phyloP scores from a whole-genome alignment of 1,140 invertebrate genomes.

The Metaphire vulgaris region DNA sequence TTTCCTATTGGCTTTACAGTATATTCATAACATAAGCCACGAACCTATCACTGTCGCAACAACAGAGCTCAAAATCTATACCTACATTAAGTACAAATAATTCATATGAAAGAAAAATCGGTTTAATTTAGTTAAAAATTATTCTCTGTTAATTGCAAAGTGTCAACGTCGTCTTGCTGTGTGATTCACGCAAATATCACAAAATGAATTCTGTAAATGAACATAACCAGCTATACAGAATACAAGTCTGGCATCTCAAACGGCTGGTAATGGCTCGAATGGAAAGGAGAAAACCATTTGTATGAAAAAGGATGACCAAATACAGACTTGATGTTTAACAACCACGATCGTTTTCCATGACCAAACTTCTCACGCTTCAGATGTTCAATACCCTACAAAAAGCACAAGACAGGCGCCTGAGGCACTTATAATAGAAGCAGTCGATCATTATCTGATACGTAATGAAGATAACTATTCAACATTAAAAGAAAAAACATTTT shows the following conservation, averaged over 20 bases:
- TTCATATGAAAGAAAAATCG: no score
- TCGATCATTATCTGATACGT: neutral
- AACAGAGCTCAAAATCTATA: no score
- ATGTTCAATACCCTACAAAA: constrained; percentile 79
- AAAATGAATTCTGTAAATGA: neutral
- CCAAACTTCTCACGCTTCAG: constrained; percentile 85
- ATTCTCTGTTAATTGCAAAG: no score
- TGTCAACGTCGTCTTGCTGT: no score
- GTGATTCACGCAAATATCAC: no score
- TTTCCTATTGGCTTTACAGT: no score
- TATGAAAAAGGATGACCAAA: constrained; percentile 83
- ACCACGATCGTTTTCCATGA: constrained; percentile 81
- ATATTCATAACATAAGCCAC: no score
- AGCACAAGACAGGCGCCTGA: neutral
- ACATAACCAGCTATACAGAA: constrained; percentile 3
- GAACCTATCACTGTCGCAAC: no score
- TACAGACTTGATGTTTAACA: constrained; percentile 88
- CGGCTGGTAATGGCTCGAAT: constrained; percentile 35
- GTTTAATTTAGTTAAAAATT: no score
- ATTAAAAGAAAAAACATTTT: no score
- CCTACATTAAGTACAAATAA: no score
- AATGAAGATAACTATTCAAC: no score
- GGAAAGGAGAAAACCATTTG: constrained; percentile 88
- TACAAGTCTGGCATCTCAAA: constrained; percentile 26
- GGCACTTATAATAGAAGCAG: neutral